Evolutionary conservation across 2,797 vertebrate genomes (phyloP).

Genomic region (Anguilla marmorata): DNA sequence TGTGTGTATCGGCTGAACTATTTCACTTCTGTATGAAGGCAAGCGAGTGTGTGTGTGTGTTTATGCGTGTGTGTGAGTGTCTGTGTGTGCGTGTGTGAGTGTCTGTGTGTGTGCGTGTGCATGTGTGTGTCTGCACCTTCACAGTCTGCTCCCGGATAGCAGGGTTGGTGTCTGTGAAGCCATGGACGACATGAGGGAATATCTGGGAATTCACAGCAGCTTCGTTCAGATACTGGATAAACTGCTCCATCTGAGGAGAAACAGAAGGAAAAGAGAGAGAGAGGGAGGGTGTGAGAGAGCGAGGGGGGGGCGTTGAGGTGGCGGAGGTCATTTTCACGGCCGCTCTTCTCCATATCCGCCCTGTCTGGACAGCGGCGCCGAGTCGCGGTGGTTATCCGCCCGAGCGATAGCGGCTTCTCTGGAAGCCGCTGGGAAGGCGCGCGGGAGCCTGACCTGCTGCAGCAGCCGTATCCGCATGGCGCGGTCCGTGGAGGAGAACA

Average conservation of each 20-base stretch:
- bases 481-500: slow-evolving; percentile 93
- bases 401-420: background rate
- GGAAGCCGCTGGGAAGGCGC: background rate
- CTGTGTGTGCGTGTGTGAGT: too few relatives aligned
- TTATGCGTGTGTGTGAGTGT: background rate
- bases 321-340: background rate
- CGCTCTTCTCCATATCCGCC: background rate
- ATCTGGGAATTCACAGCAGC: slow-evolving; percentile 91
- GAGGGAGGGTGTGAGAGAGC: background rate
- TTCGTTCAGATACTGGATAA: slow-evolving; percentile 90
- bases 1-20: too few relatives aligned
- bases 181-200: slow-evolving; percentile 90
- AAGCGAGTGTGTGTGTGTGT: background rate
- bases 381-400: background rate
- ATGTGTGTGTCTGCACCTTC: slow-evolving; percentile 71
- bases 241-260: slow-evolving; percentile 85
- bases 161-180: slow-evolving; percentile 93
- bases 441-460: slow-evolving; percentile 75
- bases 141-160: slow-evolving; percentile 94
- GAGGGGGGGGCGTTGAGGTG: background rate
- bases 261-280: background rate
- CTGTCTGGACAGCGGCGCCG: background rate
- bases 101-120: too few relatives aligned
- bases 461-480: slow-evolving; percentile 92
- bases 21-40: too few relatives aligned